Percentiles rank a stretch among this genome's conserved stretches.
phyloP scores from a whole-genome alignment of 2,113 vertebrate species.

The Eulemur rufifrons region DNA sequence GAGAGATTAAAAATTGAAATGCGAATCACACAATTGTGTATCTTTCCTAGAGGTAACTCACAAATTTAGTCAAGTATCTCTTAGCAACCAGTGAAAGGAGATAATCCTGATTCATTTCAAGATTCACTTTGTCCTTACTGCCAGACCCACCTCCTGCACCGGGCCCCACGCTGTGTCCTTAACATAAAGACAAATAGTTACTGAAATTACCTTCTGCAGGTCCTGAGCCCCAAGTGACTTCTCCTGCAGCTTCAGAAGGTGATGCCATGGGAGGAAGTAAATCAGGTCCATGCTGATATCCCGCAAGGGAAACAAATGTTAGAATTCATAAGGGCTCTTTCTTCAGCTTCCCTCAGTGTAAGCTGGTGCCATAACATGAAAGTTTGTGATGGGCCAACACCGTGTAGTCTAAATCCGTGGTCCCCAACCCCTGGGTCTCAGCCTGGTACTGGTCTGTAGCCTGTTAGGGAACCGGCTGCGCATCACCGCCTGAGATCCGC shows the following conservation, averaged over 20 bases:
- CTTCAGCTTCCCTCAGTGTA: background rate
- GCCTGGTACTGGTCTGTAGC: too few species aligned
- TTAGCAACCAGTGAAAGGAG: background rate
- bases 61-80: background rate
- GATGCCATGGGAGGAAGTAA: background rate
- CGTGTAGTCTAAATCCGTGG: background rate
- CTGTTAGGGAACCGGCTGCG: too few species aligned
- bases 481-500: too few species aligned
- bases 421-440: too few species aligned
- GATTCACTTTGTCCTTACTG: background rate
- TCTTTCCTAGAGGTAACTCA: background rate
- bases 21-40: background rate
- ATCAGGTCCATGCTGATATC: background rate
- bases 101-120: background rate
- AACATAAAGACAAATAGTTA: background rate
- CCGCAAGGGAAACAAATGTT: background rate
- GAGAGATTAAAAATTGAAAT: background rate
- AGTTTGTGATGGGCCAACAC: background rate
- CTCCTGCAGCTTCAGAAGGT: background rate
- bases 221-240: background rate
- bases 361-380: background rate
- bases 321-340: background rate
- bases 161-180: background rate
- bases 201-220: background rate
- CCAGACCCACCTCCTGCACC: too few species aligned